Evolutionary conservation across 2,888 invertebrate species (phyloP), one percentile per base, ranked within the genome.

Genomic region (Stegophylla sp.): DNA sequence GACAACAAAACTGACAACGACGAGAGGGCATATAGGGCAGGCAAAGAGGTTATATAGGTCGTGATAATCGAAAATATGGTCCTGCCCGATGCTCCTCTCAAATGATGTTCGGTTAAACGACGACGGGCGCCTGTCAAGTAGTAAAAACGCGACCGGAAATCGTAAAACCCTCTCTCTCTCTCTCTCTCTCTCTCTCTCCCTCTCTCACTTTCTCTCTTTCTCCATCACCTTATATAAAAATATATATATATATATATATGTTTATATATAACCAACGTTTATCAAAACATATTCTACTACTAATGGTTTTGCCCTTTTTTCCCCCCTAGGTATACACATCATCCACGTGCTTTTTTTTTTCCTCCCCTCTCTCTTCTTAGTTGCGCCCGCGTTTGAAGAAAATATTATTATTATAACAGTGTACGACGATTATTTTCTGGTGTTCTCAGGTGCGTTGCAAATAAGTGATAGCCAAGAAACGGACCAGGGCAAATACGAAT

Each of bases 401-500:
- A 71, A 12, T 53, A 56, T n/a, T n/a, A n/a, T n/a, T n/a, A n/a
- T n/a, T n/a, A 56, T 71, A 53, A 56, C 41, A 34, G 20, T 48
- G 7, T 34, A 53, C 23, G 26, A 59, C 13, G 13, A 26, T 63
- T 13, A 41, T 63, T 72, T 61, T n/a, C n/a, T n/a, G n/a, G n/a
- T 73, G 10, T 34, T 75, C 20, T 51, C 88, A 95, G 95, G 95
- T 85, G 91, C 93, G 74, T 88, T 98, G 84, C 95, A 96, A 89
- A 97, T 98, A 85, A 92, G 92, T 84, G 92, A 92, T 86, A 95
- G 95, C 85, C 93, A 94, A 85, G 94, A 94, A 86, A 92, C 92
- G 84, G 97, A 98, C 88, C 94, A 95, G 86, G 97, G 96, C 75
- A 95, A 95, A 87, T 98, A 96, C 87, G 97, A 97, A 87, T 98